Conservation (phyloP, 1,140 invertebrate genomes). For the Wasmannia auropunctata region DNA sequence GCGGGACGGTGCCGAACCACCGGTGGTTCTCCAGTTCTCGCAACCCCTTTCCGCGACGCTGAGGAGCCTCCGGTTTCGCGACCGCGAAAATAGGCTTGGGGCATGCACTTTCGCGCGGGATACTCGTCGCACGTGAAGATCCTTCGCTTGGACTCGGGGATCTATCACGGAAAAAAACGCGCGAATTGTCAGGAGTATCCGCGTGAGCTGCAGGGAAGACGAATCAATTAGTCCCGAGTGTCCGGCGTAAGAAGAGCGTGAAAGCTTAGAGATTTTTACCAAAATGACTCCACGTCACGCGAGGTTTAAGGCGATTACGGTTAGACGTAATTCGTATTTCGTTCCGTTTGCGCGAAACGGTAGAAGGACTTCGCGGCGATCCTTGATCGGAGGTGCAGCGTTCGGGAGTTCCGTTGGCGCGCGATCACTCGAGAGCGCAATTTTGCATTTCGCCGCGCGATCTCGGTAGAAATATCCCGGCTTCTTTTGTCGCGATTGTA, state of each 20-base stretch:
- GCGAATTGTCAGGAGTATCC: not conserved
- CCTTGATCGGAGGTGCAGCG: not conserved
- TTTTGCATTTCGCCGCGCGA: not conserved
- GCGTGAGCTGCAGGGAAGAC: not conserved
- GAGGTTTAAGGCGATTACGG: slow-evolving; percentile 66
- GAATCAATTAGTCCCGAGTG: slow-evolving; percentile 18
- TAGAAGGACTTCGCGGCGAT: slow-evolving; percentile 17
- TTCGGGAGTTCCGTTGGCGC: slow-evolving; percentile 19
- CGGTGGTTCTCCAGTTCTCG: slow-evolving; percentile 28
- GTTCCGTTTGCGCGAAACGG: slow-evolving; percentile 63
- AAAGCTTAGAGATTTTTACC: slow-evolving; percentile 75
- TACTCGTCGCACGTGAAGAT: slow-evolving; percentile 46
- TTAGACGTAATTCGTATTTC: slow-evolving; percentile 66
- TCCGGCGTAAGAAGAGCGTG: not conserved
- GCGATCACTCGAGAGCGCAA: not conserved
- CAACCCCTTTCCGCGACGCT: not conserved
- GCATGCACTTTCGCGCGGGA: slow-evolving; percentile 9
- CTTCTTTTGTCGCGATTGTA: not conserved
- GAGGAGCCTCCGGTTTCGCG: slow-evolving; percentile 24
- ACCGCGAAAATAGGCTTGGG: slow-evolving; percentile 36
- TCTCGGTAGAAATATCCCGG: not conserved
- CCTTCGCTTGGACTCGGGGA: not conserved
- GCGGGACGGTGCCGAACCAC: slow-evolving; percentile 9
- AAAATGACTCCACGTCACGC: slow-evolving; percentile 70
- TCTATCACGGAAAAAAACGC: not conserved